Percentiles rank a stretch among this genome's conserved stretches.
Evolutionary conservation across 1,140 invertebrate genomes (phyloP).

Genomic region (Drosophila truncata): DNA sequence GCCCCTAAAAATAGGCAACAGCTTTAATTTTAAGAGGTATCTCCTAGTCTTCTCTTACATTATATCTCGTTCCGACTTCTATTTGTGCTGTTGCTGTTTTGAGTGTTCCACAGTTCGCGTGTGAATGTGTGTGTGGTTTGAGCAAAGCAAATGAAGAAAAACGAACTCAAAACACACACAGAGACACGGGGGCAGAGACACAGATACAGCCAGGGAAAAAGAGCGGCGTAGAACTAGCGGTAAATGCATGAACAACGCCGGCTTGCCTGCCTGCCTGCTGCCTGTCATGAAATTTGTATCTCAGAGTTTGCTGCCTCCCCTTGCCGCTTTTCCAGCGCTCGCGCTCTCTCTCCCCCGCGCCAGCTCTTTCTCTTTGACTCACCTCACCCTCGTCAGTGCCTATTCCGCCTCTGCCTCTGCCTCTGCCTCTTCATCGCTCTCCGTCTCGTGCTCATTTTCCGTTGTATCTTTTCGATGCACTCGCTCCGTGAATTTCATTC

Average conservation of each 20-base stretch:
- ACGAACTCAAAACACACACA: slow-evolving; percentile 38
- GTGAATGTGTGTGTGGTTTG: slow-evolving; percentile 45
- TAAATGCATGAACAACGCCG: slow-evolving; percentile 78
- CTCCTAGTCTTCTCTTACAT: slow-evolving; percentile 3
- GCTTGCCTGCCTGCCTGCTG: slow-evolving; percentile 34
- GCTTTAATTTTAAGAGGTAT: slow-evolving; percentile 3
- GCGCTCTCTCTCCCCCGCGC: slow-evolving; percentile 21
- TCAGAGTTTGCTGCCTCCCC: slow-evolving; percentile 51
- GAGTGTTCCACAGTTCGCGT: slow-evolving; percentile 36
- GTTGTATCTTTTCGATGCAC: slow-evolving; percentile 80
- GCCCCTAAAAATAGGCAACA: not conserved
- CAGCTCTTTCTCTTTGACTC: slow-evolving; percentile 28
- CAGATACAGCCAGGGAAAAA: slow-evolving; percentile 25
- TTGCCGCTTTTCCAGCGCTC: slow-evolving; percentile 5
- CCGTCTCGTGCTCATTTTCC: slow-evolving; percentile 76
- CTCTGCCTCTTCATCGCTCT: slow-evolving; percentile 30
- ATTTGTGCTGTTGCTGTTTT: slow-evolving; percentile 57
- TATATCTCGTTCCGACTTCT: slow-evolving; percentile 30
- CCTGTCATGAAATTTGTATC: slow-evolving; percentile 74
- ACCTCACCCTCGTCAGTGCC: slow-evolving; percentile 27
- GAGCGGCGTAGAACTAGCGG: slow-evolving; percentile 70
- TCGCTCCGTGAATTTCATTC: slow-evolving; percentile 67
- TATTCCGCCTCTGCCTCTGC: slow-evolving; percentile 14
- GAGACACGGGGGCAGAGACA: slow-evolving; percentile 21
- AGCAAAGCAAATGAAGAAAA: slow-evolving; percentile 51